Conservation (phyloP, 2,888 invertebrate species). For the Synanthedon tipuliformis region DNA sequence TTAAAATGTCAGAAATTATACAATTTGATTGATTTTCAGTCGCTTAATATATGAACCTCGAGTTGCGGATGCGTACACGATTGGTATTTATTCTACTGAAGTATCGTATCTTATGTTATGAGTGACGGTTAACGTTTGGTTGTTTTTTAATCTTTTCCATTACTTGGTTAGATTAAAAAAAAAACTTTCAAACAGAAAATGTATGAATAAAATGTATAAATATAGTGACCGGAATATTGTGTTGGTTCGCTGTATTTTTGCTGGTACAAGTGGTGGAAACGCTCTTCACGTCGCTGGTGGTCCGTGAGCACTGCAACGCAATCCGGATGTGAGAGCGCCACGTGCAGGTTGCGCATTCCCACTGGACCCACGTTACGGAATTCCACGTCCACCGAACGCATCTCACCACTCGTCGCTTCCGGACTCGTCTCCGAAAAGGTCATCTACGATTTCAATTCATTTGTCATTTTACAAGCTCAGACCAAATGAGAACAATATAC, state of each 20-base stretch:
- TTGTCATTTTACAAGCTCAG: neutral
- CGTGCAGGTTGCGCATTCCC: slow-evolving; percentile 70
- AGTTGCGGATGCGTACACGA: too few species aligned
- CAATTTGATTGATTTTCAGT: too few species aligned
- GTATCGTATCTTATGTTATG: too few species aligned
- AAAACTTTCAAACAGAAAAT: too few species aligned
- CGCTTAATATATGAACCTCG: too few species aligned
- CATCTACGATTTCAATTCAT: slow-evolving; percentile 59
- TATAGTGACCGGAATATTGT: slow-evolving; percentile 41
- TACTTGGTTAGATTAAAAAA: too few species aligned
- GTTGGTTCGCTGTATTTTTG: slow-evolving; percentile 64
- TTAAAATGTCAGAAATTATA: too few species aligned
- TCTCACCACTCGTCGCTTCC: slow-evolving; percentile 79
- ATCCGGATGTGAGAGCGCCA: slow-evolving; percentile 79
- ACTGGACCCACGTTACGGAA: slow-evolving; percentile 78
- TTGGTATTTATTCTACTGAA: too few species aligned
- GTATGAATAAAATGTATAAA: too few species aligned
- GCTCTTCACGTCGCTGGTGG: slow-evolving; percentile 10
- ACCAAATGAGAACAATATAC: too few species aligned
- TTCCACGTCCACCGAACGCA: slow-evolving; percentile 75
- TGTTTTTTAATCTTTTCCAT: too few species aligned
- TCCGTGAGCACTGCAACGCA: slow-evolving; percentile 65
- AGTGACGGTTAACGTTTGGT: too few species aligned
- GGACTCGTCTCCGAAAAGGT: slow-evolving; percentile 75
- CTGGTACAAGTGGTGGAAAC: slow-evolving; percentile 36